Conservation (phyloP, 2,797 vertebrate genomes). For the Sus cebifrons region DNA sequence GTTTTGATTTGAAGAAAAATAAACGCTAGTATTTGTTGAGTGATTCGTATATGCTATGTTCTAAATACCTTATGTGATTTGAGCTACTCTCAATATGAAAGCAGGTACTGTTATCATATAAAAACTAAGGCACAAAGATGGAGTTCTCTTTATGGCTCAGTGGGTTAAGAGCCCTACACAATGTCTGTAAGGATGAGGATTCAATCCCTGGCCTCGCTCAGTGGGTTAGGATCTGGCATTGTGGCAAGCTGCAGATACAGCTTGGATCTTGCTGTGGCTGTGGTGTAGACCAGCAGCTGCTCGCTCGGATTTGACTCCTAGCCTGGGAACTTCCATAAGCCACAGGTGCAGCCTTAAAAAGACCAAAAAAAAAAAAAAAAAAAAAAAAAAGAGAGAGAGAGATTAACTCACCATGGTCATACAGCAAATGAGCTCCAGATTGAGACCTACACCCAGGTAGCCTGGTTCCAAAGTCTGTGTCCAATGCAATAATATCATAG, state of each 20-base stretch:
- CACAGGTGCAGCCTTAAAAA: too few relatives aligned
- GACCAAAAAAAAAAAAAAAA: too few relatives aligned
- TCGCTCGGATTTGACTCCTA: too few relatives aligned
- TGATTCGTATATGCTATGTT: neutral
- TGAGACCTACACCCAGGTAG: neutral
- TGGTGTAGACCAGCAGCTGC: too few relatives aligned
- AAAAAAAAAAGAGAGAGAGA: neutral
- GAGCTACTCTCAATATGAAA: neutral
- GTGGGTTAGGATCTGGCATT: too few relatives aligned
- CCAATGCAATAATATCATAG: neutral
- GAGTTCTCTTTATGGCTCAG: too few relatives aligned
- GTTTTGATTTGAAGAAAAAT: slow-evolving; percentile 20
- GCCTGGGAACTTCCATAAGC: too few relatives aligned
- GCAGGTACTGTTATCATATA: neutral
- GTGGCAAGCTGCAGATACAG: too few relatives aligned
- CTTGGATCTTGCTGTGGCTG: too few relatives aligned
- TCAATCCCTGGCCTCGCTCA: too few relatives aligned
- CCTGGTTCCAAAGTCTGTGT: neutral
- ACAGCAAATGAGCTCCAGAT: neutral
- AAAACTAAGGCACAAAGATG: neutral
- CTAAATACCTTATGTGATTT: neutral
- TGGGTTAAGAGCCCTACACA: too few relatives aligned
- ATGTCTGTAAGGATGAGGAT: too few relatives aligned
- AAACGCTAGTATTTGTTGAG: neutral
- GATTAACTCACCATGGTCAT: neutral